These are phyloP conservation scores for Phyllotreta cruciferae DNA, from an alignment of 2,888 invertebrate genomes.

Conservation along the genomic window DNA sequence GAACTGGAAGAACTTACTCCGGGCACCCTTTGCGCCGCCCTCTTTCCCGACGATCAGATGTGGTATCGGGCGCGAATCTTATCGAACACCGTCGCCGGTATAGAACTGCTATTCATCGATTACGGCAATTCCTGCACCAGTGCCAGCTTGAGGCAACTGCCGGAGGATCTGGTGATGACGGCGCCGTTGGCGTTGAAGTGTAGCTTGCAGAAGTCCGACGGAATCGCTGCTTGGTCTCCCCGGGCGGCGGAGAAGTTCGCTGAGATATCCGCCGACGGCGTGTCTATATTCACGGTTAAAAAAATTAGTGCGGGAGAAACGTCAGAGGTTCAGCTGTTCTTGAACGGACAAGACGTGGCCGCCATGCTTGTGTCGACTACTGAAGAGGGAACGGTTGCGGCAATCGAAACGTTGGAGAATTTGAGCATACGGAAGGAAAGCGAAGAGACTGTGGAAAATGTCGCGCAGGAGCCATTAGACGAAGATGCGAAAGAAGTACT, in stretches of 20 bases:
- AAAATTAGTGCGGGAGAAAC: conserved; percentile 72
- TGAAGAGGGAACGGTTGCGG: conserved; percentile 65
- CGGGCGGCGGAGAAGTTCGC: conserved; percentile 71
- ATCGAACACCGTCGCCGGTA: conserved; percentile 63
- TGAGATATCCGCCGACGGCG: conserved; percentile 73
- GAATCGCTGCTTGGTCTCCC: conserved; percentile 67
- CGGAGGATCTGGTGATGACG: conserved; percentile 65
- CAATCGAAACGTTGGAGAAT: conserved; percentile 64
- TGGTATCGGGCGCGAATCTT: conserved; percentile 74
- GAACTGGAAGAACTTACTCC: conserved; percentile 64
- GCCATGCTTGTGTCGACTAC: conserved; percentile 62
- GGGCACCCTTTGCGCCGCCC: conserved; percentile 70
- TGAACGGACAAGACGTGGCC: conserved; percentile 70
- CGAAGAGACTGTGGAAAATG: conserved; percentile 34
- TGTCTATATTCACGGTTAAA: conserved; percentile 73
- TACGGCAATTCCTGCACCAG: conserved; percentile 73
- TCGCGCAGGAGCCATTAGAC: conserved; percentile 43
- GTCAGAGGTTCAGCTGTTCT: conserved; percentile 68
- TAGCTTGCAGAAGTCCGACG: conserved; percentile 62
- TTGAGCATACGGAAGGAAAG: conserved; percentile 41
- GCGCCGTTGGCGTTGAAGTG: conserved; percentile 72
- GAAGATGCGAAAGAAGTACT: conserved; percentile 34
- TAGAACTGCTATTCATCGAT: conserved; percentile 72
- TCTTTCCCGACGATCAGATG: conserved; percentile 69
- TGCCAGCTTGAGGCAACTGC: conserved; percentile 67